Base-by-base conservation (phyloP, 2,797 vertebrate genomes). In the Microtus californicus region DNA sequence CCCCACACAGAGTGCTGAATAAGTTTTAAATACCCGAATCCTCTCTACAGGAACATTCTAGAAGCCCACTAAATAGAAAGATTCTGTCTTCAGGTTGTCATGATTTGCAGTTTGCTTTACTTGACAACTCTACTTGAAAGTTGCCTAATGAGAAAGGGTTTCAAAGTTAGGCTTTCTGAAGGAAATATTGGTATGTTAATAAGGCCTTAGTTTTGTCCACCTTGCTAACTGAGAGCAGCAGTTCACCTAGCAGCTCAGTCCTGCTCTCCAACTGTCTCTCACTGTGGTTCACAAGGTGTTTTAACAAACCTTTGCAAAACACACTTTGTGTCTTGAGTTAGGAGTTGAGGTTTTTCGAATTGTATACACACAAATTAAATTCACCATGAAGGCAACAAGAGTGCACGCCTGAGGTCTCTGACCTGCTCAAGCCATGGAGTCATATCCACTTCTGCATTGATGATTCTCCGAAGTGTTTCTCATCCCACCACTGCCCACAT, bases 1-100 rank as follows among this genome's bases (percentile, higher is more conserved):
- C 89, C 89, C 67, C 17, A 76, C 69, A 48, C 37, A 4, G 4
- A 83, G 86, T 54, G 73, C 79, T 92, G 85, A 92, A 10, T 77
- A 89, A 17, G 12, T 56, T 89, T 48, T 87, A 91, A 61, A 78
- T 48, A 37, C 40, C 9, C 43, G 65, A 51, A 69, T 90, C 17
- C 56, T 76, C 34, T 94, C 91, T 77, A 61, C 54, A 27, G 31
- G 12, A 94, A 34, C 80, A 65, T 89, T 91, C 56, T 69, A 51
- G 34, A 95, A 83, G 19, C n/a, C 92, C 59, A 87, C 83, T 79
- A 69, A 89, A 89, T 83, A 77, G 78, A 93, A 97, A 93, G 21
- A 51, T 5, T 94, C 80, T 74, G 54, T 63, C 90, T 91, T 96
- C 15, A 71, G 1, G 37, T 81, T 95, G 61, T 92, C 61, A 40